A percentile compares a stretch with the other conserved stretches of the same genome.
Conservation (phyloP, 2,888 invertebrate species). For the Archips crataeganus region DNA sequence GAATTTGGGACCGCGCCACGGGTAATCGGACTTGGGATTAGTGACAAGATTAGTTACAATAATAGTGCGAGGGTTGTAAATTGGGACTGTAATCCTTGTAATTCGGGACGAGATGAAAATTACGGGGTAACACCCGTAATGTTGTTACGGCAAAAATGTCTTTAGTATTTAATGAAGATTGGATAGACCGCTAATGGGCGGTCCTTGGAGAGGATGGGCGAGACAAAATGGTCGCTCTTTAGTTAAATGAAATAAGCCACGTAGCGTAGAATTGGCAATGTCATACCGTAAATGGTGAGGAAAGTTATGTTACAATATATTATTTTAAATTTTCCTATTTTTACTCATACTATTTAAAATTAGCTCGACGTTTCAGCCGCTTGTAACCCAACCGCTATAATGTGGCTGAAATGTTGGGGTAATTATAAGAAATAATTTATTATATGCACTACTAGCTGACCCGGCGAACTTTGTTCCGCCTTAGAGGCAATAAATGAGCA, state of each 20-base stretch:
- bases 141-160: constrained; percentile 35
- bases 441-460: no score
- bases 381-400: no score
- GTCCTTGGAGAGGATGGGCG: constrained; percentile 13
- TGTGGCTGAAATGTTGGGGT: no score
- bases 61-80: constrained; percentile 66
- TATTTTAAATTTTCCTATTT: no score
- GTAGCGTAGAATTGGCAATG: background rate
- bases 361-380: no score
- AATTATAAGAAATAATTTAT: no score
- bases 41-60: constrained; percentile 81
- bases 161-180: constrained; percentile 38
- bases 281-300: background rate
- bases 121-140: constrained; percentile 52
- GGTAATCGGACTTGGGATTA: constrained; percentile 78
- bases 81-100: constrained; percentile 66
- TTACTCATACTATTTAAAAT: no score
- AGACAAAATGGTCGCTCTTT: constrained; percentile 7
- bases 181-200: constrained; percentile 30
- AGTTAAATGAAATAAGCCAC: background rate
- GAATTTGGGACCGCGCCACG: constrained; percentile 56
- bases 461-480: no score
- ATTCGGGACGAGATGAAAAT: constrained; percentile 70
- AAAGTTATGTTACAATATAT: background rate
- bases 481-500: no score